phyloP scores from a whole-genome alignment of 2,888 invertebrate species.

The Acrocyrtus sp. region DNA sequence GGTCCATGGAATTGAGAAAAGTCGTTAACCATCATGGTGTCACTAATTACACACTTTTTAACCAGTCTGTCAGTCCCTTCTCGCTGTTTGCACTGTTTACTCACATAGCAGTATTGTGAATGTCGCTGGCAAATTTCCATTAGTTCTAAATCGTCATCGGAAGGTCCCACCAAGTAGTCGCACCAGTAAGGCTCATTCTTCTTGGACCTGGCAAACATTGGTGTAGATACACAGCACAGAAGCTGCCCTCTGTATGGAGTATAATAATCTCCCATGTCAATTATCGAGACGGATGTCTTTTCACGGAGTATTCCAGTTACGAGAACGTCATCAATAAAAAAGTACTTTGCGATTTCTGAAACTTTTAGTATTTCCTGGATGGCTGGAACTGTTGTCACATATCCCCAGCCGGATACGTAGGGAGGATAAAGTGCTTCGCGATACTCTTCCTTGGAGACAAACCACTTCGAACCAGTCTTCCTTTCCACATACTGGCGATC shows the following conservation, averaged over 20 bases:
- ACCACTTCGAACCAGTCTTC: constrained; percentile 81
- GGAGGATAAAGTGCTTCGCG: constrained; percentile 73
- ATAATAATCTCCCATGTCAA: constrained; percentile 73
- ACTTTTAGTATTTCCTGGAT: constrained; percentile 71
- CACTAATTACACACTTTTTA: constrained; percentile 72
- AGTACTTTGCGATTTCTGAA: constrained; percentile 71
- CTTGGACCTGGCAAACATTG: constrained; percentile 37
- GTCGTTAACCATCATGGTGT: constrained; percentile 40
- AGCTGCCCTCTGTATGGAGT: constrained; percentile 78
- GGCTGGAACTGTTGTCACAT: constrained; percentile 76
- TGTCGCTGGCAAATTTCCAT: constrained; percentile 75
- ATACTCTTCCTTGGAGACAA: constrained; percentile 77
- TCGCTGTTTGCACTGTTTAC: constrained; percentile 70
- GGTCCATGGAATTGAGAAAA: constrained; percentile 13
- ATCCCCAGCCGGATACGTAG: constrained; percentile 87
- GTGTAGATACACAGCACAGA: constrained; percentile 78
- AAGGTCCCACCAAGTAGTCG: constrained; percentile 79
- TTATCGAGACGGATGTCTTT: constrained; percentile 70
- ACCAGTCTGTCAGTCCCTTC: constrained; percentile 69
- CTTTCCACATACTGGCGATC: constrained; percentile 75
- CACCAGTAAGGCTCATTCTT: constrained; percentile 67
- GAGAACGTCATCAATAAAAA: constrained; percentile 94
- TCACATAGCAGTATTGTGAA: constrained; percentile 71
- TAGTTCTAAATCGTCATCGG: constrained; percentile 79
- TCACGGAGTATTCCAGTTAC: constrained; percentile 82